Evolutionary conservation across 2,888 invertebrate genomes (phyloP).

Genomic region (Hirtodrosophila cameraria): DNA sequence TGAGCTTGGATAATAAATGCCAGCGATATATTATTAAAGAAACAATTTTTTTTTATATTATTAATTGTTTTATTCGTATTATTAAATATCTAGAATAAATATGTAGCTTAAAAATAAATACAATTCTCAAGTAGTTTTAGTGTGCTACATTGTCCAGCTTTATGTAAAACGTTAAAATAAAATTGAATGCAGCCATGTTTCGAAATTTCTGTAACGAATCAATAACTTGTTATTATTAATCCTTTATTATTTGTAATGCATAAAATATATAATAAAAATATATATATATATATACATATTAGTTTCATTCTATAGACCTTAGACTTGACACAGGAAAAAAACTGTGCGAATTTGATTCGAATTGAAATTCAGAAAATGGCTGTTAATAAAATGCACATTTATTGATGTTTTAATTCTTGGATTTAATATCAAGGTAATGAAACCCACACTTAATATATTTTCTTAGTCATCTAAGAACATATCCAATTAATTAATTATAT

Average conservation of each 20-base stretch:
- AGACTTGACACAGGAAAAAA: background rate
- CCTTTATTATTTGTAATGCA: background rate
- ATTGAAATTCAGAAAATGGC: background rate
- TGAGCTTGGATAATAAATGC: slow-evolving; percentile 16
- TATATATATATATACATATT: background rate
- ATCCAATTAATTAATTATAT: too few species aligned
- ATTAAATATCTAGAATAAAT: slow-evolving; percentile 34
- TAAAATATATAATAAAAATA: too few species aligned
- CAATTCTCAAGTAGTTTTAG: slow-evolving; percentile 68
- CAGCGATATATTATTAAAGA: slow-evolving; percentile 29
- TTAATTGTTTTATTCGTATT: slow-evolving; percentile 6
- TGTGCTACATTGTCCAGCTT: slow-evolving; percentile 75
- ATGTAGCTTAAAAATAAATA: slow-evolving; percentile 34
- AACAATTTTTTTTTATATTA: too few species aligned
- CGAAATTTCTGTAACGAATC: slow-evolving; percentile 8
- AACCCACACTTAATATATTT: too few species aligned
- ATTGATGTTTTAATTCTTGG: background rate
- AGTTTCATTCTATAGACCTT: background rate
- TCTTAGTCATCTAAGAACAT: too few species aligned
- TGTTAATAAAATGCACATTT: slow-evolving; percentile 2
- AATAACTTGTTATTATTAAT: background rate
- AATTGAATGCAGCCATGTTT: slow-evolving; percentile 33
- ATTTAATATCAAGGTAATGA: too few species aligned
- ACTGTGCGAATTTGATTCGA: background rate
- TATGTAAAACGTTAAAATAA: slow-evolving; percentile 67